Percentiles rank a stretch among this genome's conserved stretches.
phyloP scores from a whole-genome alignment of 37 sponge, comb jelly and placozoan species.

The Chondrilla cf. caribensis region DNA sequence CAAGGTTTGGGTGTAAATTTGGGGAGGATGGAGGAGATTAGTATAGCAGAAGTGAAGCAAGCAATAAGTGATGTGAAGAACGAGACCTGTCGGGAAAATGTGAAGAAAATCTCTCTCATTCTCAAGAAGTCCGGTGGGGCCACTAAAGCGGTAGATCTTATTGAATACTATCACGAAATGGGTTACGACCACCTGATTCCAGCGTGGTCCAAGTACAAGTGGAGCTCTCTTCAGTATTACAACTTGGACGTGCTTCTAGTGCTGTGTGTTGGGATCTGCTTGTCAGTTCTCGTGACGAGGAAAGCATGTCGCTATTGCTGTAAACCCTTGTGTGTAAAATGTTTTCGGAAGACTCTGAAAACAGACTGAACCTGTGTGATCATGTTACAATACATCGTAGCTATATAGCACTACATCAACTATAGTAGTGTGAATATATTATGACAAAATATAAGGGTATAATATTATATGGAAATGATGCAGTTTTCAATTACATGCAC shows the following conservation, averaged over 20 bases:
- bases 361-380: too few relatives aligned
- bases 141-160: conserved; percentile 48
- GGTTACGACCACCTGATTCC: conserved; percentile 67
- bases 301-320: too few relatives aligned
- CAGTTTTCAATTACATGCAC: too few relatives aligned
- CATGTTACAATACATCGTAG: too few relatives aligned
- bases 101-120: conserved; percentile 19
- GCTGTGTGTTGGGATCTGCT: neutral
- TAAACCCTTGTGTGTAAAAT: too few relatives aligned
- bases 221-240: conserved; percentile 67
- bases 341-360: too few relatives aligned
- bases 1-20: conserved; percentile 20
- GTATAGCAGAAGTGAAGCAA: neutral
- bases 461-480: too few relatives aligned
- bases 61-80: neutral
- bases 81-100: conserved; percentile 6
- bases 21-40: neutral
- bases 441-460: too few relatives aligned
- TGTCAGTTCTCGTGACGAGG: too few relatives aligned
- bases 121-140: conserved; percentile 41
- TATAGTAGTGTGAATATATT: too few relatives aligned
- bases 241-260: conserved; percentile 58
- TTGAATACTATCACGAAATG: conserved; percentile 53
- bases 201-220: conserved; percentile 50
- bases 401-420: too few relatives aligned